Base-by-base conservation (phyloP, 1,140 invertebrate genomes). In the Drepana arcuata region DNA sequence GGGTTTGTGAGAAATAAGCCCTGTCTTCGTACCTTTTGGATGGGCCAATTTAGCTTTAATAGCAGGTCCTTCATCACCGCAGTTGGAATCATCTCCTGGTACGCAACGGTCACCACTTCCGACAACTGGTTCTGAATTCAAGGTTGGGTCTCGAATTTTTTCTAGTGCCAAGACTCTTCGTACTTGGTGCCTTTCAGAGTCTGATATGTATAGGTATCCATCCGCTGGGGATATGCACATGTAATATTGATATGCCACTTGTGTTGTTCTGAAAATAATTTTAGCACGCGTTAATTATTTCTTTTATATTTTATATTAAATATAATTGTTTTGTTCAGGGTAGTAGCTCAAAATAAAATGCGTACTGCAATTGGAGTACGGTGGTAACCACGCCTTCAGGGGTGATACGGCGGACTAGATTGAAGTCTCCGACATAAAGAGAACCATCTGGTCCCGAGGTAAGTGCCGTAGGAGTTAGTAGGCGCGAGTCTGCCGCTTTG, bases 391-490 rank as follows among this genome's bases (percentile, higher is more conserved):
- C 90, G 62, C 95, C 95, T 63, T 95, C 92, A 1, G 96, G 94
- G 12, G 93, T 95, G 26, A 99, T 92, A 58, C 96, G 88, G 16
- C 97, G 87, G 14, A 99, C 93, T 21, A 97, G 88, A 86, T 99
- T 98, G 68, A 97, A 98, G 78, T 99, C 97, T 0, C 96, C 97
- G 5, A 99, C 94, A 73, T 97, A 99, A 12, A 99, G 87, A 46
- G 93, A 96, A 7, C 97, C 98, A 85, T 99, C 97, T 3, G 95
- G 93, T 11, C 95, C 96, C 14, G 93, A 94, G 2, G 97, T 93
- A 16, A 99, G 79, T 6, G 96, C 94, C 2, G 97, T 94, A 0
- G 96, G 97, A 0, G 95, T 95, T 24, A 98, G 83, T 0, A 99
- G 86, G 37, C 90, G 87, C 2, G 93, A 93, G 62, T 95, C 93